These are phyloP conservation scores for Spea multiplicata DNA, from an alignment of 2,113 vertebrate species.

Conservation along the genomic window DNA sequence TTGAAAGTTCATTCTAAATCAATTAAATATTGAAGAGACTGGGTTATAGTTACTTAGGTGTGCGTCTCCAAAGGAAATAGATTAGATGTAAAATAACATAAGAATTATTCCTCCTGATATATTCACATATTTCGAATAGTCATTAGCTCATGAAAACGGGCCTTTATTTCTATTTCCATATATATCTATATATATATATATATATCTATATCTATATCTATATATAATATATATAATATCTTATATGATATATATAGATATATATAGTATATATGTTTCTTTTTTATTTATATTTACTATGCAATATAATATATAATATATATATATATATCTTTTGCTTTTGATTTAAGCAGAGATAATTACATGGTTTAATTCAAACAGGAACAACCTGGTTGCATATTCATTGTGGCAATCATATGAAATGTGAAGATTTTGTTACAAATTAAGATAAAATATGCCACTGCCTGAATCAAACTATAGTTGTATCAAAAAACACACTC, in stretches of 20 bases:
- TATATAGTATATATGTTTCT: too few species aligned
- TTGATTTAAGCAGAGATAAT: not conserved
- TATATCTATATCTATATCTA: not conserved
- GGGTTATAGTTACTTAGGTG: too few species aligned
- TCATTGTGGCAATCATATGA: not conserved
- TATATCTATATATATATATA: too few species aligned
- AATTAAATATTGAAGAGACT: not conserved
- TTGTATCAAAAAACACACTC: not conserved
- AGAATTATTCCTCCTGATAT: too few species aligned
- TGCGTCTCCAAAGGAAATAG: too few species aligned
- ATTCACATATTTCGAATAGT: too few species aligned
- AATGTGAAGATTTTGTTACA: not conserved
- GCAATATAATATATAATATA: not conserved
- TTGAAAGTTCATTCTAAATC: slow-evolving; percentile 10
- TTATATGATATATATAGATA: not conserved
- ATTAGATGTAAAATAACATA: too few species aligned
- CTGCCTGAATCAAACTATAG: slow-evolving; percentile 1
- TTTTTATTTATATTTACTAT: not conserved
- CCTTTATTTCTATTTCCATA: too few species aligned
- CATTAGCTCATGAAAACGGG: too few species aligned
- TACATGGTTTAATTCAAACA: not conserved
- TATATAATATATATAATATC: not conserved
- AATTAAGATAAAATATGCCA: not conserved
- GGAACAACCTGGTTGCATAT: not conserved
- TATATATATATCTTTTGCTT: not conserved